A percentile compares a stretch with the other conserved stretches of the same genome.
phyloP scores from a whole-genome alignment of 1,140 invertebrate genomes.

The Nephotettix cincticeps region DNA sequence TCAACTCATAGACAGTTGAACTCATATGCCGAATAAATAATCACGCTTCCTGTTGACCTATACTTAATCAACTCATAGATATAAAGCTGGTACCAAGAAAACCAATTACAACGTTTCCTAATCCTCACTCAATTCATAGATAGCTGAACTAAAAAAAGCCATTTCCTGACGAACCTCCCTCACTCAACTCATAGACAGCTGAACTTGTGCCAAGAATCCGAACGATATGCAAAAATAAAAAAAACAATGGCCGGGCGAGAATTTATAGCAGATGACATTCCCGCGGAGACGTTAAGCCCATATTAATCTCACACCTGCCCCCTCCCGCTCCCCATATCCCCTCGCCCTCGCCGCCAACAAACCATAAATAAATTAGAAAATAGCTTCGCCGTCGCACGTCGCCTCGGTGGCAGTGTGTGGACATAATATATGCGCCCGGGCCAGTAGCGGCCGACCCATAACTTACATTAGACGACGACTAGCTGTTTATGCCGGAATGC shows the following conservation, averaged over 20 bases:
- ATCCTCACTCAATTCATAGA: no score
- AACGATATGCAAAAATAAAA: not conserved
- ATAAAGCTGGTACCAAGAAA: no score
- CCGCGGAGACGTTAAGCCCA: not conserved
- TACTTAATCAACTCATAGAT: no score
- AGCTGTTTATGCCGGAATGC: not conserved
- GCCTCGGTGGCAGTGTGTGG: slow-evolving; percentile 5
- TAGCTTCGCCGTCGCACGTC: not conserved
- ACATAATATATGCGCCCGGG: slow-evolving; percentile 5
- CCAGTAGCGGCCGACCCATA: slow-evolving; percentile 7
- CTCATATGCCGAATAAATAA: no score
- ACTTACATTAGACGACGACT: not conserved
- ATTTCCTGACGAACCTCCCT: no score
- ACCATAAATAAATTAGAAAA: slow-evolving; percentile 13
- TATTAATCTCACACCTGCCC: slow-evolving; percentile 9
- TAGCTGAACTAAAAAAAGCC: no score
- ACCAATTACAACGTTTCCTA: no score
- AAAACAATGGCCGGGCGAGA: not conserved
- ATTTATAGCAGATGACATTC: slow-evolving; percentile 12
- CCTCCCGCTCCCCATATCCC: not conserved
- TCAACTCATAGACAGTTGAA: no score
- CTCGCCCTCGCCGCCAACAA: not conserved
- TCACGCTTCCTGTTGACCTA: no score
- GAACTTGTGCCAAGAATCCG: not conserved
- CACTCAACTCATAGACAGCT: no score